Evolutionary conservation across 2,113 vertebrate species (phyloP).

Genomic region (Callospermophilus lateralis): DNA sequence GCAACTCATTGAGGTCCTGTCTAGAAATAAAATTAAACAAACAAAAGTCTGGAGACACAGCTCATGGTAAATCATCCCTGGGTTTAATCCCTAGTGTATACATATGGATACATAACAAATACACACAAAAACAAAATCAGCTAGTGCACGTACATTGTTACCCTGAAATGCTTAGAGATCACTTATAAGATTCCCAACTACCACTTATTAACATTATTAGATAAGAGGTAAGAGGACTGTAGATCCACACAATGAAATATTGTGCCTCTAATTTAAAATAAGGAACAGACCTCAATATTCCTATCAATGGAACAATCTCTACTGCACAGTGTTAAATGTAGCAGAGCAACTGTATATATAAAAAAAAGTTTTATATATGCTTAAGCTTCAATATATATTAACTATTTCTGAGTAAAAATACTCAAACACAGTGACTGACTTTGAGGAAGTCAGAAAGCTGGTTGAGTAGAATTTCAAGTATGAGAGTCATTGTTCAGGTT

Average conservation of each 20-base stretch:
- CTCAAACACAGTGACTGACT: not conserved
- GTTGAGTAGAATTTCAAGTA: not conserved
- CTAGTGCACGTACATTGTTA: not conserved
- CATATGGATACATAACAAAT: too few relatives aligned
- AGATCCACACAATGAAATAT: not conserved
- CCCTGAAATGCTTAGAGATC: not conserved
- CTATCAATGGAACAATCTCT: not conserved
- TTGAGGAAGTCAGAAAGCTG: not conserved
- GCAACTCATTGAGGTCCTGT: too few relatives aligned
- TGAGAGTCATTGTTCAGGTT: not conserved
- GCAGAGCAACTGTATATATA: not conserved
- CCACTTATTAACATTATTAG: not conserved
- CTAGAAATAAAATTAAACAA: too few relatives aligned
- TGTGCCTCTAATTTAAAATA: conserved; percentile 13
- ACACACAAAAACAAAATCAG: not conserved
- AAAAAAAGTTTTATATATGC: not conserved
- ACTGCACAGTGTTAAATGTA: not conserved
- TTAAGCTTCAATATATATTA: not conserved
- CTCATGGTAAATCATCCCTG: too few relatives aligned
- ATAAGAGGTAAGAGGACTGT: not conserved
- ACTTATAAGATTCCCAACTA: conserved; percentile 1
- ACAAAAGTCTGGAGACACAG: too few relatives aligned
- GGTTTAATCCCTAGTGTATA: too few relatives aligned
- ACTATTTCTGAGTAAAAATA: not conserved
- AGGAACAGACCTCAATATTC: not conserved